phyloP scores from a whole-genome alignment of 2,113 vertebrate genomes.

The Rhineura floridana region DNA sequence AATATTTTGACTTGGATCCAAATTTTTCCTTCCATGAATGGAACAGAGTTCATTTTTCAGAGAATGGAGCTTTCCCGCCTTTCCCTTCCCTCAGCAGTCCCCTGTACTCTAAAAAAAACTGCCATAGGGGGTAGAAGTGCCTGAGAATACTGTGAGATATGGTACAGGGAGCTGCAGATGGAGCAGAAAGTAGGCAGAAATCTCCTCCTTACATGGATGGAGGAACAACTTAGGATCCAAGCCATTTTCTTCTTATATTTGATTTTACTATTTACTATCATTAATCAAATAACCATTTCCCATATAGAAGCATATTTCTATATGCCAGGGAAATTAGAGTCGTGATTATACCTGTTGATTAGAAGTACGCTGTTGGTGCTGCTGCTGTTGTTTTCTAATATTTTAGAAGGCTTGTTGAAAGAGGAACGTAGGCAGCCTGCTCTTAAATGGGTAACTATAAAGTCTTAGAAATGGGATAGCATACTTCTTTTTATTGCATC shows the following conservation, averaged over 20 bases:
- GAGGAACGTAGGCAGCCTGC: neutral
- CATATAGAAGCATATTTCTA: neutral
- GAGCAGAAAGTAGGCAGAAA: neutral
- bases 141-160: neutral
- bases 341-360: neutral
- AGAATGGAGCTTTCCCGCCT: neutral
- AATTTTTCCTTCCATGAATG: neutral
- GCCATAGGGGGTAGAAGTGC: neutral
- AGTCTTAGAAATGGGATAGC: neutral
- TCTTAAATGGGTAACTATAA: neutral
- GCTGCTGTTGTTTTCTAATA: constrained; percentile 39
- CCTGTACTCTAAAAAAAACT: neutral
- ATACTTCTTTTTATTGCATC: neutral
- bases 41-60: neutral
- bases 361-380: neutral
- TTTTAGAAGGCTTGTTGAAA: no score
- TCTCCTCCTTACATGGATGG: neutral
- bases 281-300: constrained; percentile 16
- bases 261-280: neutral
- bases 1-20: constrained; percentile 40
- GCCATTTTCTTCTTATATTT: constrained; percentile 22
- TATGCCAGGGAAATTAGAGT: accelerated
- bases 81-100: neutral
- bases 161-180: neutral
- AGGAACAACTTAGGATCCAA: neutral